Conservation (phyloP, 2,888 invertebrate species). For the Eupithecia abbreviata region DNA sequence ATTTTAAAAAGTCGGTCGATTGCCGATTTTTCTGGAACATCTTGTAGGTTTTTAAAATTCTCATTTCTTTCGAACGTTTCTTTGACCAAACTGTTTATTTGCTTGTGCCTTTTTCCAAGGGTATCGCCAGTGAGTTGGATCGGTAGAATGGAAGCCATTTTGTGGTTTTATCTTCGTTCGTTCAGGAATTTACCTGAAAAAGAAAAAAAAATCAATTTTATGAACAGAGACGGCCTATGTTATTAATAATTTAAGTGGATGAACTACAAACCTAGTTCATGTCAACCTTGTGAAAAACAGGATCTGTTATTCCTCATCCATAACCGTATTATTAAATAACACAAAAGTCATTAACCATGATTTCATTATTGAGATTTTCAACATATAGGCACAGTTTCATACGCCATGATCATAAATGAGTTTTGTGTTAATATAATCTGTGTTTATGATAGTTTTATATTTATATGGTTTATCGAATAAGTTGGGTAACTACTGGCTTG, state of each 20-base stretch:
- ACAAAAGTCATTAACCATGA: too few relatives aligned
- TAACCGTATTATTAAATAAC: background rate
- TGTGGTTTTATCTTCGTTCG: background rate
- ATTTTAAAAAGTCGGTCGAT: constrained; percentile 48
- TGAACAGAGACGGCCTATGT: too few relatives aligned
- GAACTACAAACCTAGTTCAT: too few relatives aligned
- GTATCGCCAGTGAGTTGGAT: constrained; percentile 25
- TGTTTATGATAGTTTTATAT: too few relatives aligned
- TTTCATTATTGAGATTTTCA: too few relatives aligned
- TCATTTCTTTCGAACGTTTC: constrained; percentile 24
- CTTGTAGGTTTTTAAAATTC: constrained; percentile 25
- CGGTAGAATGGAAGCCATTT: constrained; percentile 28
- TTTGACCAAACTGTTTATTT: constrained; percentile 40
- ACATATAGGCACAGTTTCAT: too few relatives aligned
- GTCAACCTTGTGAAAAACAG: background rate
- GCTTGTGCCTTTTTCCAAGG: constrained; percentile 34
- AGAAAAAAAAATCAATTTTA: background rate
- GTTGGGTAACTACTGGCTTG: background rate
- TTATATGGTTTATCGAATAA: background rate
- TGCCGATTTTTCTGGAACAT: constrained; percentile 32
- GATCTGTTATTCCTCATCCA: background rate
- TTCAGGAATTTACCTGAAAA: background rate
- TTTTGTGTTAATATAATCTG: too few relatives aligned
- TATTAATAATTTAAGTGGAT: too few relatives aligned
- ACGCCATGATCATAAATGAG: too few relatives aligned